Percentiles rank a stretch among this genome's conserved stretches.
Conservation (phyloP, 2,888 invertebrate species). For the Zhuqinia jingwanae region DNA sequence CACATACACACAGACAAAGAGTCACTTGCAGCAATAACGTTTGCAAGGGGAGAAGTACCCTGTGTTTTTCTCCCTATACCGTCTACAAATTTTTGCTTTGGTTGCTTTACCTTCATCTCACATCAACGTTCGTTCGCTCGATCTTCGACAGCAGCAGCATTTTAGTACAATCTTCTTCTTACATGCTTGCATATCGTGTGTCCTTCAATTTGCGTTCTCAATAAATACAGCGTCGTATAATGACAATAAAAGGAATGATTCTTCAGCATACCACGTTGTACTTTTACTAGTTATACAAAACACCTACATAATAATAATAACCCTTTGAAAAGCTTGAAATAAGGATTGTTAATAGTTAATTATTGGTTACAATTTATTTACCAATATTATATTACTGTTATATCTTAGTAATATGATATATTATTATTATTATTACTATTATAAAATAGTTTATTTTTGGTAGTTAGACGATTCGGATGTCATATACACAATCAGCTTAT, state of each 20-base stretch:
- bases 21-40: slow-evolving; percentile 1
- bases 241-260: slow-evolving; percentile 15
- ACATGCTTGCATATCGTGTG: slow-evolving; percentile 43
- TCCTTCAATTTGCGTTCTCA: slow-evolving; percentile 54
- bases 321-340: no score
- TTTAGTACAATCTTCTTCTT: slow-evolving; percentile 16
- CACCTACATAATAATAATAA: no score
- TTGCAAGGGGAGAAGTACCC: background rate
- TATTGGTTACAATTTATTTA: no score
- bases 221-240: slow-evolving; percentile 29
- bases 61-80: background rate
- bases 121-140: slow-evolving; percentile 42
- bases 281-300: no score
- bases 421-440: no score
- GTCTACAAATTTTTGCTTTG: background rate
- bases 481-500: no score
- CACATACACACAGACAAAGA: background rate
- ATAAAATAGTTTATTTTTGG: no score
- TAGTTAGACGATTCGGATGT: no score
- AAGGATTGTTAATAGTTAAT: no score
- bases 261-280: slow-evolving; percentile 4
- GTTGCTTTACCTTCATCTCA: background rate
- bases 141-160: slow-evolving; percentile 41
- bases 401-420: no score
- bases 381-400: no score